Base-by-base conservation (phyloP, 2,113 vertebrate genomes). In the Castor canadensis region DNA sequence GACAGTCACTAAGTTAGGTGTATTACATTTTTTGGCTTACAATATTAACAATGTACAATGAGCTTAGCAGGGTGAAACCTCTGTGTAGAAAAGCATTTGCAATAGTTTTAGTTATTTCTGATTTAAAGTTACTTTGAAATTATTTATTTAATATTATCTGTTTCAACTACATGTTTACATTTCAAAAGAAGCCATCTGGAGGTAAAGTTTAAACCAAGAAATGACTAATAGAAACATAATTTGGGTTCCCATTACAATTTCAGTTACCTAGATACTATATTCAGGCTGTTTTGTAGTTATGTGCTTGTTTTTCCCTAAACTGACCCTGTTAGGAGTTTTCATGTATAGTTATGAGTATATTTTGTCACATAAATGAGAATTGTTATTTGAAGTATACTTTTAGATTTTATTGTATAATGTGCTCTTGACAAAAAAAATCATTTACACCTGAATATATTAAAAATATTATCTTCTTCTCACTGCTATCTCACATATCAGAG, bases 181-280 rank as follows among this genome's bases (percentile, higher is more conserved):
- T 87, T 95, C 86, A 38, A 83, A 62, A 66, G 13, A 95, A 95
- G 32, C 75, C 83, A 76, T 92, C 79, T 93, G 56, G 49, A 95
- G 38, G 13, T 71, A 76, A 91, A n/a, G 24, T 67, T 93, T 93
- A 92, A 76, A 76, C 56, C n/a, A 87, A 93, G 26, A 67, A 84
- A 92, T 82, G 62, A 94, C 66, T 87, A 82, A 84, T 10, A 82
- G 76, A 26, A 77, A 20, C 76, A 94, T 95, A 49, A 15, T 85
- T 95, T 93, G 69, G 6, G 47, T 22, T 64, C 93, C 17, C 9
- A 47, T 84, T 80, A 56, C 1, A 47, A 20, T 87, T 45, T 7
- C 6, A 66, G 20, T 66, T 58, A 17, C 22, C 20, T 43, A 35
- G 12, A 71, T 91, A 17, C 6, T 86, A 71, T 93, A 96, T 67